Evolutionary conservation across 2,113 vertebrate genomes (phyloP).

Genomic region (Suricata suricatta): DNA sequence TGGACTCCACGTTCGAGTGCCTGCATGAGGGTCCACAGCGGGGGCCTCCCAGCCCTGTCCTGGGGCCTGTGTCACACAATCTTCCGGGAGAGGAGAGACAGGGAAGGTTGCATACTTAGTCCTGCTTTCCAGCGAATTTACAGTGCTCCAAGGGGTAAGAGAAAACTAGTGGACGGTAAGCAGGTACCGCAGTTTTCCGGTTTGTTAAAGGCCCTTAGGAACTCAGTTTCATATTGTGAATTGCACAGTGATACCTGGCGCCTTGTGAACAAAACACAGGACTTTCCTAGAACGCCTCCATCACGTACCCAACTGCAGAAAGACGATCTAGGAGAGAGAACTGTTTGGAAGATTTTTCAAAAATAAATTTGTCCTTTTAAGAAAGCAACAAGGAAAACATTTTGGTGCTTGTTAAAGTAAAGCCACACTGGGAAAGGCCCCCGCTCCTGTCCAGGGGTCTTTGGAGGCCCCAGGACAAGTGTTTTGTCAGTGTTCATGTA

Average conservation of each 20-base stretch:
- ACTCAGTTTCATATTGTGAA: not conserved
- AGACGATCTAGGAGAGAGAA: not conserved
- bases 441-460: rapidly evolving
- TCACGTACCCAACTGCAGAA: no score
- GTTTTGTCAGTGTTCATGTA: not conserved
- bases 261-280: rapidly evolving
- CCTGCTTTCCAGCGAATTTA: not conserved
- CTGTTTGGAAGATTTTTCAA: not conserved
- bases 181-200: rapidly evolving
- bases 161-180: not conserved
- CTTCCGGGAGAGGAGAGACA: not conserved
- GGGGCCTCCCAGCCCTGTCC: no score
- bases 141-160: not conserved
- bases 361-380: not conserved
- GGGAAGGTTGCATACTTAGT: no score
- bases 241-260: no score
- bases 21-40: no score
- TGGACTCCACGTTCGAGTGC: no score
- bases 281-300: not conserved
- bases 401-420: not conserved
- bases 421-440: no score
- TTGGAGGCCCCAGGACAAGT: not conserved
- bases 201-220: no score
- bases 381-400: not conserved
- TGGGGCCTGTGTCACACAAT: rapidly evolving